A percentile compares a stretch with the other conserved stretches of the same genome.
phyloP scores from a whole-genome alignment of 1,140 invertebrate genomes.

The Sycophaga agraensis region DNA sequence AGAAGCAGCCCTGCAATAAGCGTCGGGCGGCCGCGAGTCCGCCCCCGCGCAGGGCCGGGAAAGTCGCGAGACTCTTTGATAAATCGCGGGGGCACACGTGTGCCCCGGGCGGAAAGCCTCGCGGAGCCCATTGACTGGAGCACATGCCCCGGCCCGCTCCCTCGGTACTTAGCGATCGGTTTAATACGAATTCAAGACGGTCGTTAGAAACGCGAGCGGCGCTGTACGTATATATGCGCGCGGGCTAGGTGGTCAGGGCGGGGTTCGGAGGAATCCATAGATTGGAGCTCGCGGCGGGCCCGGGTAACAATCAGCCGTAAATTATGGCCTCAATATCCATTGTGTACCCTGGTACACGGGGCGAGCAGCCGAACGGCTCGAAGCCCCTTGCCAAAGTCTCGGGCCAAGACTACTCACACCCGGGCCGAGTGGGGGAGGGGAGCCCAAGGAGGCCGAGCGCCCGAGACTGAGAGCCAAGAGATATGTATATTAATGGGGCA shows the following conservation, averaged over 20 bases:
- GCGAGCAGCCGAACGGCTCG: neutral
- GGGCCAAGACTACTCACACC: slow-evolving; percentile 56
- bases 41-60: neutral
- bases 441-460: slow-evolving; percentile 18
- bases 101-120: no score
- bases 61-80: neutral
- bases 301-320: slow-evolving; percentile 58
- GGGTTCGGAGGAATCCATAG: no score
- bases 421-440: slow-evolving; percentile 30
- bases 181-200: slow-evolving; percentile 53
- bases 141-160: no score
- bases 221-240: neutral
- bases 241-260: no score
- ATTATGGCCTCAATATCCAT: slow-evolving; percentile 62
- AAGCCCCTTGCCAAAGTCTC: slow-evolving; percentile 50
- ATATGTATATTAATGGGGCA: slow-evolving; percentile 62
- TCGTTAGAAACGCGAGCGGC: slow-evolving; percentile 35
- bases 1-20: neutral
- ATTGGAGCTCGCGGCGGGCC: slow-evolving; percentile 39
- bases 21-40: no score
- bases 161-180: slow-evolving; percentile 35
- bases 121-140: no score
- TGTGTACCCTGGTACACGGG: slow-evolving; percentile 50
- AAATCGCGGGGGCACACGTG: no score
- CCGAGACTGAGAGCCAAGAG: slow-evolving; percentile 47